phyloP scores from a whole-genome alignment of 2,888 invertebrate species.

The Zootermopsis nevadensis region DNA sequence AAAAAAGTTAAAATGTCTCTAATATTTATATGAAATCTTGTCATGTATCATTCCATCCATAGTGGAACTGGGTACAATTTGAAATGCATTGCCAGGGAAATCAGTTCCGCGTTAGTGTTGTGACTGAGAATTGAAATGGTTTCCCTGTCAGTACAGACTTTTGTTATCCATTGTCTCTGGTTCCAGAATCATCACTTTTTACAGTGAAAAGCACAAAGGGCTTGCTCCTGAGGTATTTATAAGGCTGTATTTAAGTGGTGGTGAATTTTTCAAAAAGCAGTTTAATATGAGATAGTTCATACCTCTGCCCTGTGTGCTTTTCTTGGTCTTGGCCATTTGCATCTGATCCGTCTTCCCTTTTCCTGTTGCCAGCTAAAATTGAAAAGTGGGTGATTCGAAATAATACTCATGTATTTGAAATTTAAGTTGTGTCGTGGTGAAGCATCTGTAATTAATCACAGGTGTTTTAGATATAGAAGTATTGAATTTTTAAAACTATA shows the following conservation, averaged over 20 bases:
- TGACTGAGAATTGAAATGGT: conserved; percentile 1
- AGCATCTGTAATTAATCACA: background rate
- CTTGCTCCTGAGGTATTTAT: conserved; percentile 35
- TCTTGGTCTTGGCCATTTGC: conserved; percentile 32
- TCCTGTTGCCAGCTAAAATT: background rate
- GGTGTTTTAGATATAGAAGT: background rate
- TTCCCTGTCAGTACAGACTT: conserved; percentile 15
- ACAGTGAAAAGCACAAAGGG: conserved; percentile 46
- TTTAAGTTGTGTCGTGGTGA: background rate
- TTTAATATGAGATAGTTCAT: conserved; percentile 14
- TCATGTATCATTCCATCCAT: conserved; percentile 56
- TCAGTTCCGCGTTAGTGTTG: conserved; percentile 16
- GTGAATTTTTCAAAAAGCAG: conserved; percentile 31
- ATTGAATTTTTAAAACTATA: background rate
- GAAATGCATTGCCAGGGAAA: background rate
- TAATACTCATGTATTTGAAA: background rate
- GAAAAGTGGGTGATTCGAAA: background rate
- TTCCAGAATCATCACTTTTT: conserved; percentile 48
- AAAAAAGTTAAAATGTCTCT: conserved; percentile 48
- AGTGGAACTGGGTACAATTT: conserved; percentile 46
- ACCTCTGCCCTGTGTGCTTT: conserved; percentile 47
- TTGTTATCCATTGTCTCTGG: conserved; percentile 35
- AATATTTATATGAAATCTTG: conserved; percentile 52
- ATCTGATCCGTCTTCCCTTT: conserved; percentile 2
- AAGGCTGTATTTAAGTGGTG: conserved; percentile 18